Evolutionary conservation across 2,888 invertebrate species (phyloP), one percentile per base, ranked within the genome.

Genomic region (Nesidiocoris tenuis): DNA sequence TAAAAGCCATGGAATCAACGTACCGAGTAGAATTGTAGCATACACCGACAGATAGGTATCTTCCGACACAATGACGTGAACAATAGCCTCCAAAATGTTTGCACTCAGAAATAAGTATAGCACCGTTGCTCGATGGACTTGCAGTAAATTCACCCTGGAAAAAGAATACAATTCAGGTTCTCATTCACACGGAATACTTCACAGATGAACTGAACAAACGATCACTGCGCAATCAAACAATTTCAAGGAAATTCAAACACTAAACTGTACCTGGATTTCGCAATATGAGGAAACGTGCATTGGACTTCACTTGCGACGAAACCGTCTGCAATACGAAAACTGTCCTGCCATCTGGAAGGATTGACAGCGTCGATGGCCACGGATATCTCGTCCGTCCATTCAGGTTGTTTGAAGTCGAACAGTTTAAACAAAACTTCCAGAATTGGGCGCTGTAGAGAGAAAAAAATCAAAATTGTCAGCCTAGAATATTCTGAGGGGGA

Each of bases 221-320:
- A n/a, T n/a, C n/a, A n/a, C n/a, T n/a, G n/a, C n/a, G n/a, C n/a
- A n/a, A n/a, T n/a, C n/a, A n/a, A n/a, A 39, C 12, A 39, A 39
- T 7, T 7, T 7, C 39, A 39, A 39, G 39, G 39, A 39, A 39
- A 12, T 39, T 12, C 12, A 39, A 39, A 39, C 5, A 39, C 5
- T n/a, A n/a, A n/a, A n/a, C n/a, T n/a, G n/a, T 78, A 85, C 85
- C 86, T 85, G 75, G 83, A 90, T 80, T 90, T 90, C 68, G 94
- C 91, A 78, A 95, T 87, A 83, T 94, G 93, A 78, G 96, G 95
- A 83, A 98, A 85, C 81, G 96, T 90, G 74, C 89, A 88, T 76
- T 89, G 89, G 64, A 95, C 96, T 85, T 98, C 98, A 76, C 93
- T 92, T 16, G 93, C 95, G n/a, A 98, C 92, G 83, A 98, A 98